A percentile compares a stretch with the other conserved stretches of the same genome.
Conservation (phyloP, 2,113 vertebrate species). For the Corapipo altera region DNA sequence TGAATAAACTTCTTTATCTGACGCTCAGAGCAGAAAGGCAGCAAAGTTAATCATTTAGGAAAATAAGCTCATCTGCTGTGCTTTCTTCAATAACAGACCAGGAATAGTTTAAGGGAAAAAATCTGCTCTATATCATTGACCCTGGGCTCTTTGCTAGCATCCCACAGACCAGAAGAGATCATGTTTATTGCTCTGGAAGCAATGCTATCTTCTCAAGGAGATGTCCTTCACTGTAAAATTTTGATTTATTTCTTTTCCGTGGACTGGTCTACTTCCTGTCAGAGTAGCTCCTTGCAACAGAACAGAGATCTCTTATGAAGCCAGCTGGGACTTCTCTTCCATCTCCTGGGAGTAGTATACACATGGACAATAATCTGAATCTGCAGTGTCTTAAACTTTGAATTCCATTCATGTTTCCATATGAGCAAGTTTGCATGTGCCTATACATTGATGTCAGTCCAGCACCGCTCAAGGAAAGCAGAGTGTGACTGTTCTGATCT, state of each 20-base stretch:
- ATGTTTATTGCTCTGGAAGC: neutral
- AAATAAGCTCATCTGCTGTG: constrained; percentile 16
- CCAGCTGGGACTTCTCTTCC: neutral
- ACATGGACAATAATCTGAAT: neutral
- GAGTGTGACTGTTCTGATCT: neutral
- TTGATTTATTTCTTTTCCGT: neutral
- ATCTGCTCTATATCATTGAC: neutral
- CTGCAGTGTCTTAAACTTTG: neutral
- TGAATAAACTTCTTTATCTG: constrained; percentile 50
- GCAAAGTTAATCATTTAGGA: constrained; percentile 46
- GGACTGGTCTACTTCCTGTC: neutral
- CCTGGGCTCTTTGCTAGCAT: neutral
- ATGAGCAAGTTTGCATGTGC: neutral
- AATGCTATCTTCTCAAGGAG: neutral
- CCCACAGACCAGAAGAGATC: neutral
- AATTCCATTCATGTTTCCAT: neutral
- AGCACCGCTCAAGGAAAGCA: neutral
- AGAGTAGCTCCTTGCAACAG: neutral
- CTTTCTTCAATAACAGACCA: constrained; percentile 7
- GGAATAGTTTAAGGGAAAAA: neutral
- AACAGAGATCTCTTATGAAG: neutral
- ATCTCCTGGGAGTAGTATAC: neutral
- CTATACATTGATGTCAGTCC: neutral
- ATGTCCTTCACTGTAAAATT: neutral
- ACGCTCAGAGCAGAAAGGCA: constrained; percentile 18